Evolutionary conservation across 2,888 invertebrate species (phyloP), one percentile per base, ranked within the genome.

Genomic region (Acanthacorydalis orientalis): DNA sequence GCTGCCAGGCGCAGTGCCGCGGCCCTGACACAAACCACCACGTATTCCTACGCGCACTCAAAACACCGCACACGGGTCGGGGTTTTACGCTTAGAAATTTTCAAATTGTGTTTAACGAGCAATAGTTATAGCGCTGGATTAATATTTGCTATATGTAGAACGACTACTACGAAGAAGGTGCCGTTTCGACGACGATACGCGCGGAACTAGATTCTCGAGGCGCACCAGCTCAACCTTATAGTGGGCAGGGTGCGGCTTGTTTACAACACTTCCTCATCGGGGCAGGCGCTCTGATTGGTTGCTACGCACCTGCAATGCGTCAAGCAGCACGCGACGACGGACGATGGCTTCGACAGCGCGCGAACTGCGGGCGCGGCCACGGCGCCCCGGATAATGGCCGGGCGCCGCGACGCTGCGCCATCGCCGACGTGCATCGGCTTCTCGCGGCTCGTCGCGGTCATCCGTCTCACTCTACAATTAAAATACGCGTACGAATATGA

Each of bases 221-320:
- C 72, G 74, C 69, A 74, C 68, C 69, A 71, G 72, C 72, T 70
- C 67, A 70, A 71, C 75, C 77, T 74, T 75, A 74, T 74, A 76
- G 73, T 67, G 67, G 55, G 73, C 69, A 74, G 78, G 78, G 77
- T 74, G 79, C 77, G 77, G 75, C 77, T 75, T 78, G 74, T 74
- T 75, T 76, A 80, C 75, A 74, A 74, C 74, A 72, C 73, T 73
- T 72, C 75, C 67, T 64, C 59, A 61, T 57, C 68, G 69, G 59
- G 62, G 58, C 59, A 57, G 70, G 75, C 73, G 71, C 74, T 74
- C 73, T 74, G 77, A 83, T 84, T 83, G 83, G 83, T 74, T 73
- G 72, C 66, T 72, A 75, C 77, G 78, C 79, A 83, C 83, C 84
- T 82, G 83, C 83, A 83, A 82, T 83, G 82, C 83, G 83, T 81